phyloP scores from a whole-genome alignment of 2,888 invertebrate genomes.

The Watsonalla binaria region DNA sequence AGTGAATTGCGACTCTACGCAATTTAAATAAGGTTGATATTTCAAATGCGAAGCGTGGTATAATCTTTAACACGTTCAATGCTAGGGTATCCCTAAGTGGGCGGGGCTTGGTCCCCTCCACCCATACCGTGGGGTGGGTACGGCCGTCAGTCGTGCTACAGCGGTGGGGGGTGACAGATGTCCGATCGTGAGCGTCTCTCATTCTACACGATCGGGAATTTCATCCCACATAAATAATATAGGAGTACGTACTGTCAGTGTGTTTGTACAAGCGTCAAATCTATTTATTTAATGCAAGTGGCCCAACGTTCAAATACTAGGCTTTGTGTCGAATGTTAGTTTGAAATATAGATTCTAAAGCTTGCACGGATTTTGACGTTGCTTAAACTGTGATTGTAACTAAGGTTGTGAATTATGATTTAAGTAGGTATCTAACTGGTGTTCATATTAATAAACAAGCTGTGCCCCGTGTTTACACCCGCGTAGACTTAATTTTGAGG shows the following conservation, averaged over 20 bases:
- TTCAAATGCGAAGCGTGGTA: conserved; percentile 21
- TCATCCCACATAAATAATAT: conserved; percentile 62
- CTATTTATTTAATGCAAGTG: conserved; percentile 25
- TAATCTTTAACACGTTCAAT: conserved; percentile 14
- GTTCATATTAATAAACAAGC: too few species aligned
- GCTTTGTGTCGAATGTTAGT: conserved; percentile 29
- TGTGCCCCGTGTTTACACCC: too few species aligned
- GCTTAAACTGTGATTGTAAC: neutral
- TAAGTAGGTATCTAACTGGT: too few species aligned
- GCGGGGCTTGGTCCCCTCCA: conserved; percentile 42
- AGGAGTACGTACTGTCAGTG: conserved; percentile 29
- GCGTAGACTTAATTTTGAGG: too few species aligned
- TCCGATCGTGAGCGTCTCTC: conserved; percentile 54
- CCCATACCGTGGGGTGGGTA: conserved; percentile 41
- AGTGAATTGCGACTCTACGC: neutral
- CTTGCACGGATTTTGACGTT: neutral
- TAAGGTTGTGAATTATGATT: too few species aligned
- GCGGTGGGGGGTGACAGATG: conserved; percentile 74
- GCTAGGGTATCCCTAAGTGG: conserved; percentile 28
- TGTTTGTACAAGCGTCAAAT: conserved; percentile 21
- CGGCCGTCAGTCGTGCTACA: conserved; percentile 48
- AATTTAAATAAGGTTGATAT: conserved; percentile 13
- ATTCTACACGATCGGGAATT: conserved; percentile 68
- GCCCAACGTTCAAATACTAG: conserved; percentile 36
- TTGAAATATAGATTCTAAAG: conserved; percentile 24